A percentile compares a stretch with the other conserved stretches of the same genome.
Evolutionary conservation across 2,113 vertebrate species (phyloP).

Genomic region (Pseudorhombus dupliciocellatus): DNA sequence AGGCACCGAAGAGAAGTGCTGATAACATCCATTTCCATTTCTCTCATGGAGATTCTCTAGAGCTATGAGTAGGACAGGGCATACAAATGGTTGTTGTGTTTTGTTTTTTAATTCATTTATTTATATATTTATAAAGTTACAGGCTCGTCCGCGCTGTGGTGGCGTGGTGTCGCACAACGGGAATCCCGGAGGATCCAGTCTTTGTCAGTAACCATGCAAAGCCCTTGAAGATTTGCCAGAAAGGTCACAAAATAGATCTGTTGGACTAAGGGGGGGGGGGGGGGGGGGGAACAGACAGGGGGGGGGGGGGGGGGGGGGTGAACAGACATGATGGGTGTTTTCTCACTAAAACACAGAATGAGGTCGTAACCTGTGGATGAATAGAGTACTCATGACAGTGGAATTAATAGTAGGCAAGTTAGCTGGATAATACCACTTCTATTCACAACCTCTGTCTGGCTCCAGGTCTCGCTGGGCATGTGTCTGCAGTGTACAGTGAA

Average conservation of each 20-base stretch:
- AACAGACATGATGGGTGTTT: constrained; percentile 58
- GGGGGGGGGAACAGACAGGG: no score
- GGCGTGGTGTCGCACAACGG: constrained; percentile 58
- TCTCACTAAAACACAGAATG: constrained; percentile 52
- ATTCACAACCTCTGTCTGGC: constrained; percentile 41
- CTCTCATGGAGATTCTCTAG: constrained; percentile 74
- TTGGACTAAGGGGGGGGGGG: constrained; percentile 73
- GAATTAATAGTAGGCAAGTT: constrained; percentile 57
- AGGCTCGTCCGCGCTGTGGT: constrained; percentile 70
- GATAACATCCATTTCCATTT: constrained; percentile 72
- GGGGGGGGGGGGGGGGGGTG: constrained; percentile 61
- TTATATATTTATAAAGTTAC: constrained; percentile 85
- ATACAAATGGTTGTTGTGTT: constrained; percentile 73
- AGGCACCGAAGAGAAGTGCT: constrained; percentile 77
- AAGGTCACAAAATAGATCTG: constrained; percentile 80
- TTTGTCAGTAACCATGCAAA: constrained; percentile 76
- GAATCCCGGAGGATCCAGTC: constrained; percentile 65
- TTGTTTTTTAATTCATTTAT: constrained; percentile 70
- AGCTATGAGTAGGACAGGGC: constrained; percentile 77
- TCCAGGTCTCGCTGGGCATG: constrained; percentile 66
- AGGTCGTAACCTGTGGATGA: constrained; percentile 41
- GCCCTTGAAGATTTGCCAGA: constrained; percentile 82
- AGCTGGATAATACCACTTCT: constrained; percentile 41
- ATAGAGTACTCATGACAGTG: constrained; percentile 51
- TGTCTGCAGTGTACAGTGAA: constrained; percentile 74